phyloP scores from a whole-genome alignment of 2,888 invertebrate genomes.

The Parnassius smintheus region DNA sequence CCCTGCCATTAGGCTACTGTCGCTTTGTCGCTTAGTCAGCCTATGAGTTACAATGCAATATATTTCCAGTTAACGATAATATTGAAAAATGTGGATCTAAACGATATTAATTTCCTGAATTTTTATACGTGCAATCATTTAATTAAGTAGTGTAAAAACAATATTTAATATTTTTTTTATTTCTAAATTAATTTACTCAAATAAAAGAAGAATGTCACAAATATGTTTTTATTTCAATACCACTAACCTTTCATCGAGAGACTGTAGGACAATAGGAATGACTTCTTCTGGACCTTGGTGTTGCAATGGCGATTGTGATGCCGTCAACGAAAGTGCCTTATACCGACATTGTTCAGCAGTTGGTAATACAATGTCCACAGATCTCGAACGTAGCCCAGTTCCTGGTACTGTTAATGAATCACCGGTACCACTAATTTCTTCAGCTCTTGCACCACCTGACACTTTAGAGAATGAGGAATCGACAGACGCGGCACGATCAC shows the following conservation, averaged over 20 bases:
- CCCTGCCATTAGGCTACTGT: no score
- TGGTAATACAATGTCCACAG: constrained; percentile 93
- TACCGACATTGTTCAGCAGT: constrained; percentile 92
- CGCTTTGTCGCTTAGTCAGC: no score
- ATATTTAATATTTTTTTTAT: no score
- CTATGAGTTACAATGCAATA: no score
- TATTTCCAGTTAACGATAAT: no score
- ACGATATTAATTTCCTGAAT: no score
- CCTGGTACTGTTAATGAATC: constrained; percentile 86
- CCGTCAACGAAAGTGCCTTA: constrained; percentile 88
- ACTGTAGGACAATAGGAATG: constrained; percentile 40
- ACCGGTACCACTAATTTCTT: constrained; percentile 84
- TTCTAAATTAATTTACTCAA: background rate
- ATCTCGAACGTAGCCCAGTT: constrained; percentile 87
- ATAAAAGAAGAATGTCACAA: constrained; percentile 34
- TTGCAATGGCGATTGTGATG: constrained; percentile 61
- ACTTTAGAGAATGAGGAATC: constrained; percentile 93
- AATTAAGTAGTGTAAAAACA: no score
- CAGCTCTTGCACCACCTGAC: constrained; percentile 85
- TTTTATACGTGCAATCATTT: no score
- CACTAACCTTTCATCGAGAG: constrained; percentile 62
- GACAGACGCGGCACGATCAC: constrained; percentile 93
- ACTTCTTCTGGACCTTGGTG: constrained; percentile 44
- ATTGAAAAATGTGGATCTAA: no score
- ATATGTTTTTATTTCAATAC: constrained; percentile 23